Percentiles rank a stretch among this genome's conserved stretches.
Evolutionary conservation across 2,888 invertebrate genomes (phyloP).

Genomic region (Colostygia pectinataria): DNA sequence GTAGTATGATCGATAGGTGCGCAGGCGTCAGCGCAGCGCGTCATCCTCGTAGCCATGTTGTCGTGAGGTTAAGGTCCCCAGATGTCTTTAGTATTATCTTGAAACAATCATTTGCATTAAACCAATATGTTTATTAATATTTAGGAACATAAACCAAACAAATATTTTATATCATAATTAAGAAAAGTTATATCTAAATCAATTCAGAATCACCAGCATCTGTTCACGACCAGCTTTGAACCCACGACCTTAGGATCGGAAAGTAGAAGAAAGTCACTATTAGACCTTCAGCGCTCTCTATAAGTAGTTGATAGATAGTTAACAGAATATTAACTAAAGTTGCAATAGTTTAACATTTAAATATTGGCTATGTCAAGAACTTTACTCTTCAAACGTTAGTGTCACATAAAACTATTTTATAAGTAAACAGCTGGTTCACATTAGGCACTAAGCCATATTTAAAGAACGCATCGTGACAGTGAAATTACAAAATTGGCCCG

Average conservation of each 20-base stretch:
- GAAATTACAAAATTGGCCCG: conserved; percentile 65
- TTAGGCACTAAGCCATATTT: conserved; percentile 35
- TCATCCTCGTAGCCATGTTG: conserved; percentile 21
- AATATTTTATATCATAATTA: too few relatives aligned
- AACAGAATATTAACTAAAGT: too few relatives aligned
- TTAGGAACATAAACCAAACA: too few relatives aligned
- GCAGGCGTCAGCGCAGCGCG: conserved; percentile 24
- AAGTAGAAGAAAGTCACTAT: too few relatives aligned
- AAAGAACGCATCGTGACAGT: conserved; percentile 51
- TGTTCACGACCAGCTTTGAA: too few relatives aligned
- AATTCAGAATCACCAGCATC: too few relatives aligned
- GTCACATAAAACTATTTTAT: conserved; percentile 10
- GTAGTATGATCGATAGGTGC: conserved; percentile 31
- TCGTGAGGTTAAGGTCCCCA: conserved; percentile 26
- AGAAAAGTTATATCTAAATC: too few relatives aligned
- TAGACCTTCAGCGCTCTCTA: too few relatives aligned
- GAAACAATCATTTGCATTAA: too few relatives aligned
- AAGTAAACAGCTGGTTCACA: conserved; percentile 35
- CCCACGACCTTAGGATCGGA: too few relatives aligned
- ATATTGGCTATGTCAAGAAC: background rate
- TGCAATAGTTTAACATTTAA: background rate
- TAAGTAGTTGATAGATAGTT: too few relatives aligned
- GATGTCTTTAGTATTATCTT: conserved; percentile 28
- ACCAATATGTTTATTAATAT: too few relatives aligned
- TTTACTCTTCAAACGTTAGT: conserved; percentile 7